phyloP scores from a whole-genome alignment of 2,113 vertebrate genomes.

The Phalacrocorax pelagicus region DNA sequence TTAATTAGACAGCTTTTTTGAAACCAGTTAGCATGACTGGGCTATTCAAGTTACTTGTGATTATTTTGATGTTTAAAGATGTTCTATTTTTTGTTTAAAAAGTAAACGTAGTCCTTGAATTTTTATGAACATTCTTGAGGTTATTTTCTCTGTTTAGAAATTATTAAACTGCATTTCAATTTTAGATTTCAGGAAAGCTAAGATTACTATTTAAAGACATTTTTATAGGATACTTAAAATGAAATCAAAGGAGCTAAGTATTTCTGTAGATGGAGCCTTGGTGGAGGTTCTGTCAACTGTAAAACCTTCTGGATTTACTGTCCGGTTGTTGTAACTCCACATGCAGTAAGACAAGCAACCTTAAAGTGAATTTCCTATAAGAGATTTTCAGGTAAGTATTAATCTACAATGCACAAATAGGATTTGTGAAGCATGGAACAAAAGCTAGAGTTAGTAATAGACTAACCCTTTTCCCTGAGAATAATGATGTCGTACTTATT shows the following conservation, averaged over 20 bases:
- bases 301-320: constrained; percentile 61
- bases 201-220: constrained; percentile 65
- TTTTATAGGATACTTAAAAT: constrained; percentile 64
- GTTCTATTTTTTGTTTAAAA: not conserved
- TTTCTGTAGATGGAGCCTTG: constrained; percentile 65
- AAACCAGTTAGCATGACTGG: not conserved
- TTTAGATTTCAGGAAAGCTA: constrained; percentile 67
- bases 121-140: not conserved
- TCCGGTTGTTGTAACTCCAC: constrained; percentile 51
- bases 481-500: not conserved
- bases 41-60: not conserved
- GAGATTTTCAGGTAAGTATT: constrained; percentile 50
- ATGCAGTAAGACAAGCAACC: constrained; percentile 61
- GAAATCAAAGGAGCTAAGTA: constrained; percentile 65
- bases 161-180: constrained; percentile 64
- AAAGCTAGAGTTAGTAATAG: constrained; percentile 34
- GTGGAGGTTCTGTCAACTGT: constrained; percentile 61
- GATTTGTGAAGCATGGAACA: constrained; percentile 45
- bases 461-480: constrained; percentile 6
- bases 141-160: constrained; percentile 42
- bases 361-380: constrained; percentile 66
- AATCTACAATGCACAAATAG: constrained; percentile 32
- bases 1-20: not conserved
- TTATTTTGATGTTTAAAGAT: not conserved
- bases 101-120: not conserved